Evolutionary conservation across 1,140 invertebrate genomes (phyloP).

Genomic region (Cherax quadricarinatus): DNA sequence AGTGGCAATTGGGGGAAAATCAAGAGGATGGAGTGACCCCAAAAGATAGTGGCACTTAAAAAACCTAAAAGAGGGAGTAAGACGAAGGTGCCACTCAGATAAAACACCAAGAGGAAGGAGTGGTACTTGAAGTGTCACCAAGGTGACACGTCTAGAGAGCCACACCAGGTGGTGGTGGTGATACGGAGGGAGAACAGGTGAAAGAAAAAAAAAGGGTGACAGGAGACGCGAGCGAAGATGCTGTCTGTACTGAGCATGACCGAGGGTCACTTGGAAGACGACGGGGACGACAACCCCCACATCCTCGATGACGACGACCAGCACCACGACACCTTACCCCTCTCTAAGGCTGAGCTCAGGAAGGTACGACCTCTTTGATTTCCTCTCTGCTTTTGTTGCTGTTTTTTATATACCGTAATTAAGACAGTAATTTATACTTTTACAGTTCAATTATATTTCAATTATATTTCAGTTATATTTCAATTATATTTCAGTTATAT

Average conservation of each 20-base stretch:
- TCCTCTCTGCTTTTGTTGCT: background rate
- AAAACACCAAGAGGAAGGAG: no score
- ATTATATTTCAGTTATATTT: no score
- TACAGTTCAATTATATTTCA: no score
- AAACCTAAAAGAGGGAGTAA: no score
- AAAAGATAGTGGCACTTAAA: no score
- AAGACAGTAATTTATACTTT: background rate
- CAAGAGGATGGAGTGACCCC: no score
- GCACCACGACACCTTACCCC: conserved; percentile 18
- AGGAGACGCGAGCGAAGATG: conserved; percentile 5
- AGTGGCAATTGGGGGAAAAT: no score
- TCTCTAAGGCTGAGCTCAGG: conserved; percentile 54
- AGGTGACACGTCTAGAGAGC: no score
- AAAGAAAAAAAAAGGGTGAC: background rate
- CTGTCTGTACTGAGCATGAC: conserved; percentile 58
- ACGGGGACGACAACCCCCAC: conserved; percentile 39
- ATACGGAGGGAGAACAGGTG: background rate
- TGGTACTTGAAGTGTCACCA: no score
- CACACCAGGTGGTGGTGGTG: no score
- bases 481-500: no score
- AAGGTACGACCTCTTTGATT: conserved; percentile 15
- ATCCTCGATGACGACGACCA: conserved; percentile 22
- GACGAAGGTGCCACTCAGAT: no score
- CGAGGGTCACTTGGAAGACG: conserved; percentile 39
- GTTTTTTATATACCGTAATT: background rate